Base-by-base conservation (phyloP, 2,113 vertebrate species). In the Dunckerocampus dactyliophorus region DNA sequence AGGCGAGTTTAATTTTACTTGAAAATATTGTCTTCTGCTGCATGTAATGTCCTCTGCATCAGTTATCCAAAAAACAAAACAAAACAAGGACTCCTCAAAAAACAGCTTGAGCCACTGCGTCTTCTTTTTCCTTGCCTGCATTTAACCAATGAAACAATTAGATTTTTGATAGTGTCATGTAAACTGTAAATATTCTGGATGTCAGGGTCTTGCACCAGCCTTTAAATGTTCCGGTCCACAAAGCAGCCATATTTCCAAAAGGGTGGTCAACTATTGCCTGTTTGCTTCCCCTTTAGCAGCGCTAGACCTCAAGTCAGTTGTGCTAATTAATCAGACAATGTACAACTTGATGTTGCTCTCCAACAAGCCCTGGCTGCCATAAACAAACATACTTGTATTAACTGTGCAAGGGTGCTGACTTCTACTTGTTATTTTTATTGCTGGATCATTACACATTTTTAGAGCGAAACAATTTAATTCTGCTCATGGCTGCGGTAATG, bases 311-410 rank as follows among this genome's bases (percentile, higher is more conserved):
- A 63, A 66, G 81, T 79, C 84, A 89, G 84, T 84, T 89, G 82
- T 57, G 19, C 80, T 88, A 90, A 89, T 90, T 88, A 89, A 89
- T 86, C 47, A 60, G 82, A 87, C 81, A 83, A 73, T 72, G 81
- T 78, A 74, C 21, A 71, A 71, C 76, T 85, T 69, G 19, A 71
- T 66, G 55, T 69, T 68, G 6, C 64, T 37, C 65, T 74, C 70
- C 76, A 74, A 77, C 76, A 73, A 83, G 81, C 81, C 73, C 70
- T 67, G 39, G 68, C 72, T 78, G 76, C 67, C 67, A 16, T 72
- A 69, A 62, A 69, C 74, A 76, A 67, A 82, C 1, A 34, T 65
- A 73, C n/a, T n/a, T 10, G 14, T 64, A 54, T 71, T 63, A 2
- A 45, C 19, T 8, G 54, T 2, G 59, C 84, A 89, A 90, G 85